These are phyloP conservation scores for Podarcis raffonei DNA, from an alignment of 2,113 vertebrate genomes.

Conservation along the genomic window DNA sequence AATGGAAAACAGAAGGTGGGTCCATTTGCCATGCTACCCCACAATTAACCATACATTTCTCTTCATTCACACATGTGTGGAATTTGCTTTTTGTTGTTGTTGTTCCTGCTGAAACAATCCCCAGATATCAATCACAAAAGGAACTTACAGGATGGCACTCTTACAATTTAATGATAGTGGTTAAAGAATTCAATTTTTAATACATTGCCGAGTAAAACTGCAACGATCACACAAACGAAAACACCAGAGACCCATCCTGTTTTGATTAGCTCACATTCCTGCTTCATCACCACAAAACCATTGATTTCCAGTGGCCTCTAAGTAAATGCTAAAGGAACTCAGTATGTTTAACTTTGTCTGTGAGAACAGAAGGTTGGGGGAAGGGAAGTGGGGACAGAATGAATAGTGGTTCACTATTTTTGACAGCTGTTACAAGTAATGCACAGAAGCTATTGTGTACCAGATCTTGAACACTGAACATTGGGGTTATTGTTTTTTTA, in stretches of 20 bases:
- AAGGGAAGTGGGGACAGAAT: background rate
- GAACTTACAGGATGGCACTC: conserved; percentile 18
- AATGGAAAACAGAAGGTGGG: conserved; percentile 36
- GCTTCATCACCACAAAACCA: conserved; percentile 41
- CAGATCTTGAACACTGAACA: too few species aligned
- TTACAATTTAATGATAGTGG: conserved; percentile 4
- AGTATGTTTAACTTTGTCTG: background rate
- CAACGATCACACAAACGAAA: background rate
- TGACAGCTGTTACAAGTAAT: background rate
- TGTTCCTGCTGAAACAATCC: conserved; percentile 54
- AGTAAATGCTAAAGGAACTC: background rate
- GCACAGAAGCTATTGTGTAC: background rate
- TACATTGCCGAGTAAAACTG: background rate
- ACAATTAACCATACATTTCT: conserved; percentile 43
- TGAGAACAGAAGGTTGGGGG: background rate
- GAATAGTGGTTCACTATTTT: background rate
- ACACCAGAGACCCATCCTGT: conserved; percentile 22
- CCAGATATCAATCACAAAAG: conserved; percentile 53
- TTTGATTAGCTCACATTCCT: conserved; percentile 28
- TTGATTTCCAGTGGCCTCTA: conserved; percentile 13
- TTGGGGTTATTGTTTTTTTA: background rate
- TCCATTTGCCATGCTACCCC: conserved; percentile 46
- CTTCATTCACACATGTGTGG: conserved; percentile 21
- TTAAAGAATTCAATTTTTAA: conserved; percentile 32
- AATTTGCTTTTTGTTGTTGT: background rate